phyloP scores from a whole-genome alignment of 2,888 invertebrate species.

The Pammene fasciana region DNA sequence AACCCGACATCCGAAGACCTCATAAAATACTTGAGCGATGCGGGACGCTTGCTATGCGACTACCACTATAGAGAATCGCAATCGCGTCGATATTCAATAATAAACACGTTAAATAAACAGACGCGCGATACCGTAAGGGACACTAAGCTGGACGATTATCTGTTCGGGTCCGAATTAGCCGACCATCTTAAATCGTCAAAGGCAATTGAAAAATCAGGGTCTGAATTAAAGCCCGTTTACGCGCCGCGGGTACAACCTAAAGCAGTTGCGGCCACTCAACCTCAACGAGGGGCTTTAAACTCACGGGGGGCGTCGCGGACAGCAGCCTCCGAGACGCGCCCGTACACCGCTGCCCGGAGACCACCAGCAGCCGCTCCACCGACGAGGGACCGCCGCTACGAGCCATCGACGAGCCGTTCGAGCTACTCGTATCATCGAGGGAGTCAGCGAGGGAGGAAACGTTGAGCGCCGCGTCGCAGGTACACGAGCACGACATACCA shows the following conservation, averaged over 20 bases:
- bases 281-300: slow-evolving; percentile 22
- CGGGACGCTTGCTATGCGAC: slow-evolving; percentile 16
- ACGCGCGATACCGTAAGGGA: background rate
- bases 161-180: background rate
- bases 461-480: background rate
- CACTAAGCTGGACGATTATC: background rate
- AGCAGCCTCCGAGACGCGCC: background rate
- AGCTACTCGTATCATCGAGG: no score
- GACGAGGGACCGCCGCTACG: background rate
- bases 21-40: slow-evolving; percentile 10
- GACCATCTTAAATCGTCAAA: background rate
- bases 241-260: background rate
- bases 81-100: slow-evolving; percentile 16
- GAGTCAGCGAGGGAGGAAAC: background rate
- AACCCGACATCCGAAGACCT: slow-evolving; percentile 3
- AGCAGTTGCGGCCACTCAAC: no score
- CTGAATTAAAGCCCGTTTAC: background rate
- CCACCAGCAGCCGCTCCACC: background rate
- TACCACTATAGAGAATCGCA: slow-evolving; percentile 15
- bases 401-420: background rate
- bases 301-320: slow-evolving; percentile 11
- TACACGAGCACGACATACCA: no score
- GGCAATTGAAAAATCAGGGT: background rate
- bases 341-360: background rate
- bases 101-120: no score